Evolutionary conservation across 2,113 vertebrate species (phyloP).

Genomic region (Desmodus rotundus): DNA sequence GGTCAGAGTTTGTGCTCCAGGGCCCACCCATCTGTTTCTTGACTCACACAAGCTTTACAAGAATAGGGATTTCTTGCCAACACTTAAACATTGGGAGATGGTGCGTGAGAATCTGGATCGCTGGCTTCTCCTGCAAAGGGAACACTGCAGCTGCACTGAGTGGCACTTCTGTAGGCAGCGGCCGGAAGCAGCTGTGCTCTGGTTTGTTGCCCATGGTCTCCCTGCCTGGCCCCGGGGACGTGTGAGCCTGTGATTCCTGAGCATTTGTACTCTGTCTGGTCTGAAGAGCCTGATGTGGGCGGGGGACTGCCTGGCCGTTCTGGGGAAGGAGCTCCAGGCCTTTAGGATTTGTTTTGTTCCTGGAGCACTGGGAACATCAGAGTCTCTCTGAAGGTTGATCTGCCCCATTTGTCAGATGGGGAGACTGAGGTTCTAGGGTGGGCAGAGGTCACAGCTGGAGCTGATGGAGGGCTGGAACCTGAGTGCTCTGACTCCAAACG

Average conservation of each 20-base stretch:
- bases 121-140: not conserved
- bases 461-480: not conserved
- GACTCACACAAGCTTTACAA: not conserved
- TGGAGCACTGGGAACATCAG: not conserved
- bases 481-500: not conserved
- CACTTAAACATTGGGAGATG: not conserved
- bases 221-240: accelerated
- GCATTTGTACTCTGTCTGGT: not conserved
- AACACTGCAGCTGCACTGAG: too few relatives aligned
- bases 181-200: accelerated
- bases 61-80: not conserved
- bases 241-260: not conserved
- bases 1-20: not conserved
- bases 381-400: not conserved
- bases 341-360: not conserved
- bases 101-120: not conserved
- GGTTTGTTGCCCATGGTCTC: not conserved
- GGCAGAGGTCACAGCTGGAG: not conserved
- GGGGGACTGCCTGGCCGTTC: not conserved
- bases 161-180: not conserved
- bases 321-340: not conserved
- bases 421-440: not conserved
- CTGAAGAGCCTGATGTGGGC: accelerated
- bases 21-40: too few relatives aligned
- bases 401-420: not conserved